Evolutionary conservation across 2,113 vertebrate species (phyloP), one percentile per base, ranked within the genome.

Genomic region (Pedetes capensis): DNA sequence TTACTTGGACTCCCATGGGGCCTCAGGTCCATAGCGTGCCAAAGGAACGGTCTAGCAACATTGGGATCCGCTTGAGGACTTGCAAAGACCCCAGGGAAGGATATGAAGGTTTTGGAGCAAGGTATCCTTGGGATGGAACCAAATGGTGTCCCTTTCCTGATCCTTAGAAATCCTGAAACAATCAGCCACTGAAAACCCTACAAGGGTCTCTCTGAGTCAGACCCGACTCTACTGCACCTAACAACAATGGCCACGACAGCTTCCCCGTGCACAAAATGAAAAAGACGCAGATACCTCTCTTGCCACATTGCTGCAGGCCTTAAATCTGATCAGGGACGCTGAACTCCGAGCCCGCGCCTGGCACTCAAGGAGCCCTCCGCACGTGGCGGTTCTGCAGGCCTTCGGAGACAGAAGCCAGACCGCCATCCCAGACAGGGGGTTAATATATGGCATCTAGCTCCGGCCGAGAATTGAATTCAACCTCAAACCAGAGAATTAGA

Each of bases 321-420:
- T 22, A 4, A 6, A 9, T 23, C 39, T 4, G 17, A 18, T 27
- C 69, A 1, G 47, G n/a, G 0, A 5, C 0, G 53, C 61, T n/a
- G 42, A n/a, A 27, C 10, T 8, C 55, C 0, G 23, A 49, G 75
- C 71, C 87, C 42, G 81, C 0, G 55, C 87, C 89, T n/a, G 79
- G 93, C 69, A 81, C 74, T 1, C 13, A 14, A 57, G 18, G 6
- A 78, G 63, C 39, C 1, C 16, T 2, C 44, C 3, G 69, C 88
- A 55, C 61, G 17, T 18, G 61, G 91, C 9, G 3, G 55, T 76
- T 44, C 39, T 2, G 2, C n/a, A 29, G 79, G 53, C 87, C 64
- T 55, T 23, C 3, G 3, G 10, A 97, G 96, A 97, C 93, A 96
- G 87, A 97, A 97, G 90, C 95, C 97, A 97, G 96, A 95, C 44